Base-by-base conservation (phyloP, 1,140 invertebrate species). In the Tribolium castaneum region DNA sequence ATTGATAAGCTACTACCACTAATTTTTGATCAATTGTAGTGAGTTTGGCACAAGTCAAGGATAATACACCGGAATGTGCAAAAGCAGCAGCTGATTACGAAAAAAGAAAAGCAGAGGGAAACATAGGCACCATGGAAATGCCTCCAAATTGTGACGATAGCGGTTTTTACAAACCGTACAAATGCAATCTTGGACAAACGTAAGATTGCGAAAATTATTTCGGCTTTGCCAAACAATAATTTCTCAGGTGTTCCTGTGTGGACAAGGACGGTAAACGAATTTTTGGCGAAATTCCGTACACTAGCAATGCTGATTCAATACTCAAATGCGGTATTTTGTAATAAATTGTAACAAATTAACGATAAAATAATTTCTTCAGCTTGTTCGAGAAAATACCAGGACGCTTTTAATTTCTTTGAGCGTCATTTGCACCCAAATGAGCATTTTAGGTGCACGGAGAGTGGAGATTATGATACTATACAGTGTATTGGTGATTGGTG, bases 101-200 rank as follows among this genome's bases (percentile, higher is more conserved):
- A 75, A 14, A 82, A 6, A 81, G 81, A 62, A 82, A 74, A 73
- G 39, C 70, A 19, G 73, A 81, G 5, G 87, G 86, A 9, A 75
- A 12, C 10, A 62, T 87, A 13, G 87, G 87, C 19, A 82, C 81
- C 66, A 79, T 86, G 76, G 82, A 88, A 84, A 9, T 87, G 16
- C 84, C 89, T 6, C 89, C 90, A 0, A 78, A 81, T 9, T 92
- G 91, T 80, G 89, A 92, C 82, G 87, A 82, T 2, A 88, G 89
- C 80, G 91, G 90, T 7, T 82, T 87, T 12, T 91, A 84, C 81
- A 82, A 84, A 3, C 75, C 89, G 0, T 87, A 87, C 49, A 84
- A 88, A 75, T 92, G 91, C 78, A 88, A 90, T 45, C 89, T 89
- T 25, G 89, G 90, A 30, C 89, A 91, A 81, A 90, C 89, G 90